phyloP scores from a whole-genome alignment of 2,797 vertebrate species.

The Enteromius treurensis region DNA sequence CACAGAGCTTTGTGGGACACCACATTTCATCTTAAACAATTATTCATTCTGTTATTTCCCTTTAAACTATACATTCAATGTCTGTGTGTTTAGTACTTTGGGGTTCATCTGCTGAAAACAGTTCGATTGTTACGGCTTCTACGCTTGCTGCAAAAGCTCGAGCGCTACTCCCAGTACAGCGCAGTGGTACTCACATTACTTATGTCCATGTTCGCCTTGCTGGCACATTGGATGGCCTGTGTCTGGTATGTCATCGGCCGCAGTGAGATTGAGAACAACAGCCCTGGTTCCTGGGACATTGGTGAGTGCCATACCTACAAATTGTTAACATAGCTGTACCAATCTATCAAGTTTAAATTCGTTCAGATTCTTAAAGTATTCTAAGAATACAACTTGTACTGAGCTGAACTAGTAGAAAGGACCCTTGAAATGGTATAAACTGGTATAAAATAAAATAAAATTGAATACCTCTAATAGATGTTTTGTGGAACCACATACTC shows the following conservation, averaged over 20 bases:
- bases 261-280: conserved; percentile 94
- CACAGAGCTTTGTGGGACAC: conserved; percentile 28
- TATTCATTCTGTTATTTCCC: neutral
- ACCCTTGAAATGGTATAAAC: neutral
- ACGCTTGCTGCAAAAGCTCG: conserved; percentile 95
- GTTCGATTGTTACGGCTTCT: conserved; percentile 93
- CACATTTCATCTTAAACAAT: conserved; percentile 13
- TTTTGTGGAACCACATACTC: neutral
- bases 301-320: conserved; percentile 77
- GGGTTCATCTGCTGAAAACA: conserved; percentile 95
- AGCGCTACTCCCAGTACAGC: conserved; percentile 97
- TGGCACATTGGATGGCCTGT: conserved; percentile 99
- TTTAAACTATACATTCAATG: neutral
- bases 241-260: conserved; percentile 99
- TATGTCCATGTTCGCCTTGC: conserved; percentile 97
- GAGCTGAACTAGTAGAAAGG: neutral
- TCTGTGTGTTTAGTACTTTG: conserved; percentile 83
- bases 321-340: neutral
- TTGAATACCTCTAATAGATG: neutral
- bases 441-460: neutral
- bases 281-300: conserved; percentile 91
- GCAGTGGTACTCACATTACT: conserved; percentile 95
- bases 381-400: neutral
- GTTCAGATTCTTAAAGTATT: neutral
- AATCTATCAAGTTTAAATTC: neutral